Evolutionary conservation across 2,113 vertebrate genomes (phyloP).

Genomic region (Seriola quinqueradiata): DNA sequence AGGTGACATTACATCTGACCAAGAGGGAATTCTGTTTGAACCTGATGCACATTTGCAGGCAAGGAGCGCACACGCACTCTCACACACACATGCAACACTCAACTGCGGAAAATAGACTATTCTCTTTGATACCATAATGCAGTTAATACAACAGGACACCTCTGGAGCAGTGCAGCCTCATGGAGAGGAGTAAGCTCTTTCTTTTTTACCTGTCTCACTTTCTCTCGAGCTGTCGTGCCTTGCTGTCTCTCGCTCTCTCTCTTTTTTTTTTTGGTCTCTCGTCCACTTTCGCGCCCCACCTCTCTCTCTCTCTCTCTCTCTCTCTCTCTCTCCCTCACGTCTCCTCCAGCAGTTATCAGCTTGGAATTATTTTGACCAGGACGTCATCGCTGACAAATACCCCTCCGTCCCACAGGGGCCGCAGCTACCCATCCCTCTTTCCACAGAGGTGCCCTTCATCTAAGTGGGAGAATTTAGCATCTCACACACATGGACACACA

Average conservation of each 20-base stretch:
- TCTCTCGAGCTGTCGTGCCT: neutral
- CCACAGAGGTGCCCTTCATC: conserved; percentile 72
- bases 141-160: conserved; percentile 4
- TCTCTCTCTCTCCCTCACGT: neutral
- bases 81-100: neutral
- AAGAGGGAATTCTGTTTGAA: conserved; percentile 26
- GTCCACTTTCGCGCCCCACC: neutral
- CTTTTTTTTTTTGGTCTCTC: neutral
- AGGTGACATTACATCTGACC: conserved; percentile 23
- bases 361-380: conserved; percentile 62
- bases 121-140: conserved; percentile 19
- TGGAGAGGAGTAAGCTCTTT: neutral
- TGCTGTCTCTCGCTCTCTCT: neutral
- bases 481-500: conserved; percentile 26
- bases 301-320: neutral
- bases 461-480: conserved; percentile 53
- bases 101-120: neutral
- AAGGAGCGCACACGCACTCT: neutral
- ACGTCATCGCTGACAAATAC: conserved; percentile 59
- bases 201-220: neutral
- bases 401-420: conserved; percentile 29
- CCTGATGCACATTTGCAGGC: conserved; percentile 10
- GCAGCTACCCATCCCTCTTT: conserved; percentile 52
- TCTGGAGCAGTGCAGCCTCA: conserved; percentile 1
- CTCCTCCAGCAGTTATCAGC: conserved; percentile 28